phyloP scores from a whole-genome alignment of 2,797 vertebrate species.

The Graptemys geographica region DNA sequence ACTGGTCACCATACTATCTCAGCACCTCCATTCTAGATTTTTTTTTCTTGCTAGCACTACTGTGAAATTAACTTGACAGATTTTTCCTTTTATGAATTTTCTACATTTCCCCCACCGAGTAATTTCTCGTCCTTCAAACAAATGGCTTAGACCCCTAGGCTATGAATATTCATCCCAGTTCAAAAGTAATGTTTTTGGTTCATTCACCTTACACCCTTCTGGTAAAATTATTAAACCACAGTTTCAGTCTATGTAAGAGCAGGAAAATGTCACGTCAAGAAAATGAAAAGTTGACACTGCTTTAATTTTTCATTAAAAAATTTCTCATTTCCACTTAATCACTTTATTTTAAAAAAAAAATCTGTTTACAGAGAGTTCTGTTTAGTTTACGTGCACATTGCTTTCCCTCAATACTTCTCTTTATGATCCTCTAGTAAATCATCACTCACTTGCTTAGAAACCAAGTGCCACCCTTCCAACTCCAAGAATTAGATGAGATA shows the following conservation, averaged over 20 bases:
- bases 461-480: not conserved
- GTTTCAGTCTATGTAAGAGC: not conserved
- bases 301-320: too few species aligned
- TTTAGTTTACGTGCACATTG: too few species aligned
- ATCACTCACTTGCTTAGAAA: not conserved
- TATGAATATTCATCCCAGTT: too few species aligned
- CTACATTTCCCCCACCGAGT: not conserved
- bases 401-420: too few species aligned
- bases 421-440: not conserved
- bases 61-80: not conserved
- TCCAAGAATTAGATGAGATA: not conserved
- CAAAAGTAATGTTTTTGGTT: too few species aligned
- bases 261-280: too few species aligned
- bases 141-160: not conserved
- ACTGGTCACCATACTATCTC: not conserved
- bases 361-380: too few species aligned
- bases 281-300: too few species aligned
- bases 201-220: not conserved
- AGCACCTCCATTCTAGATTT: not conserved
- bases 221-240: not conserved
- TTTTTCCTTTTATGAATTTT: not conserved
- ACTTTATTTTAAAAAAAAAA: too few species aligned
- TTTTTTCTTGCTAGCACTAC: not conserved
- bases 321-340: too few species aligned
- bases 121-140: not conserved